Base-by-base conservation (phyloP, 2,797 vertebrate genomes). In the Darevskia nairensis region DNA sequence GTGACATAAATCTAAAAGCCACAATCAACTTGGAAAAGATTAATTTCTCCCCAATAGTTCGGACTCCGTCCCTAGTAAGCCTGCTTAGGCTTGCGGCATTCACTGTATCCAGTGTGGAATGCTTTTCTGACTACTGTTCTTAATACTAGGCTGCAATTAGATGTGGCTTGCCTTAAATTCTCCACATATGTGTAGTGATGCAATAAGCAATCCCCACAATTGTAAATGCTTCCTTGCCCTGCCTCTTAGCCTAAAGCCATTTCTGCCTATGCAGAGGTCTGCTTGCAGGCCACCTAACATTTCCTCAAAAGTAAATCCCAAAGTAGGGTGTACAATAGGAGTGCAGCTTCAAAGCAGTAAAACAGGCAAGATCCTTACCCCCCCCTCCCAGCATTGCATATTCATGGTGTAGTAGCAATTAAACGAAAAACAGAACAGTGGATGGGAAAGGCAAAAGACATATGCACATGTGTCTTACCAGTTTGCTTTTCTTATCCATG, bases 391-490 rank as follows among this genome's bases (percentile, higher is more conserved):
- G 21, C 7, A 64, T 13, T 15, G 1, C 41, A 50, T 41, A 23
- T 23, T 15, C 87, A 78, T 80, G 89, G 86, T 69, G 3, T 84
- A 86, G 3, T 84, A 86, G 50, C n/a, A 90, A 84, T 82, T 88
- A 61, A 66, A 15, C 2, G 77, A 83, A 75, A 41, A 84, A 86
- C 75, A 84, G 55, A 2, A 75, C 69, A 90, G 46, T 39, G 44
- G 41, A 17, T 1, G 4, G 79, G 86, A 88, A 0, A 0, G 78
- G 84, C 76, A 85, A 81, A 84, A 81, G 39, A 59, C 44, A 39
- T 86, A 59, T 95, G 97, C 4, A 39, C 39, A 39, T 96, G 97
- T 98, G 97, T 96, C 84, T 94, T 98, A 98, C 98, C 98, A 94
- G 93, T 46, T 95, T 95, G 15, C 95, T 95, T 93, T 87, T 94